Conservation (phyloP, 53 echinoderm and acorn worm genomes). For the Mesocentrotus franciscanus region DNA sequence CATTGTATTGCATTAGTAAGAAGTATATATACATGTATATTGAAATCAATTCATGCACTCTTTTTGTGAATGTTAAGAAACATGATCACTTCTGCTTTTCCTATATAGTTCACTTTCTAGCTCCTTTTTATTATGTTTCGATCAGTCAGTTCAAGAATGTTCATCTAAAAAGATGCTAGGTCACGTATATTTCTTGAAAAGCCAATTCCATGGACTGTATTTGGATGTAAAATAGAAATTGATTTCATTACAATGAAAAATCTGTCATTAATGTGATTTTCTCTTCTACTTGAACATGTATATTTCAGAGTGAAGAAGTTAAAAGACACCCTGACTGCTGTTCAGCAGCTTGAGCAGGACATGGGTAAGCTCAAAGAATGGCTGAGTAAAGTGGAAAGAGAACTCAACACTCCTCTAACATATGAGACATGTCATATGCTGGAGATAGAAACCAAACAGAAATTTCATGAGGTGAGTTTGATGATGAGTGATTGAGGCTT, state of each 20-base stretch:
- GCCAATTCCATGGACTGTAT: not conserved
- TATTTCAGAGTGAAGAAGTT: slow-evolving; percentile 91
- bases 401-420: slow-evolving; percentile 85
- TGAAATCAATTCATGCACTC: not conserved
- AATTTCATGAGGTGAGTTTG: slow-evolving; percentile 86
- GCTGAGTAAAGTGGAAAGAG: slow-evolving; percentile 91
- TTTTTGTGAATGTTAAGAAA: not conserved
- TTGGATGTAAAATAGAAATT: not conserved
- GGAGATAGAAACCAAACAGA: slow-evolving; percentile 92
- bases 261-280: not conserved
- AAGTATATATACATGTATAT: not conserved
- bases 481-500: not conserved
- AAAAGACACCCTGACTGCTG: slow-evolving; percentile 93
- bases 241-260: too few species aligned
- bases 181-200: not conserved
- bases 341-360: slow-evolving; percentile 93
- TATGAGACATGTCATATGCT: slow-evolving; percentile 86
- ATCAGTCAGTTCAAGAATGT: not conserved
- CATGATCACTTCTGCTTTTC: not conserved
- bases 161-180: not conserved
- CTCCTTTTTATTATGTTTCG: not conserved
- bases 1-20: not conserved
- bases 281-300: too few species aligned
- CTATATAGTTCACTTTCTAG: not conserved
- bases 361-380: slow-evolving; percentile 90